Evolutionary conservation across 2,113 vertebrate genomes (phyloP), one percentile per base, ranked within the genome.

Genomic region (Ammodytes dubius): DNA sequence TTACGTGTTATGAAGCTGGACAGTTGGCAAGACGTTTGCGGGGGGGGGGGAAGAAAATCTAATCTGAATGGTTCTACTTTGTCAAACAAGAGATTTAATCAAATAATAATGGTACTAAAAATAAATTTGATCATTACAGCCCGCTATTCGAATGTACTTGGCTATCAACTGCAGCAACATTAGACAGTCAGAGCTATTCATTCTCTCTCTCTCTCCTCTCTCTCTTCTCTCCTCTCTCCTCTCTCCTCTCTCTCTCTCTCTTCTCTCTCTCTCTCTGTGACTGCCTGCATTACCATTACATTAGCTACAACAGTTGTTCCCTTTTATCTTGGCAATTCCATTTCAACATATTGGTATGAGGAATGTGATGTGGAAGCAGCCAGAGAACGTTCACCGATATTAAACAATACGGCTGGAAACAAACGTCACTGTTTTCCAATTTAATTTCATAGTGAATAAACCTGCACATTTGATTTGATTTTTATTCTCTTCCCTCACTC

Each of bases 361-460:
- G 83, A 91, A 90, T 90, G 81, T 88, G 91, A 93, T 89, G 91
- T 82, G 80, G 82, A 77, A 66, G 88, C 90, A 81, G 78, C 74
- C 87, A 75, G 88, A 82, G 50, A 86, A 87, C 89, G 67, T 92
- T 91, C 88, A 83, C 91, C 84, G 85, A 91, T 91, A 93, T 94
- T 92, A 91, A 95, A 94, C 94, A 94, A 94, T 91, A 90, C 77
- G 83, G 59, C 71, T 81, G 89, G 89, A 93, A 92, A 91, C 85
- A 81, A 27, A 83, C 88, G 79, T 73, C 83, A 83, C 88, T 91
- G 87, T 91, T 94, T 93, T 91, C 88, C 92, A 93, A 90, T 94
- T 94, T 94, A 91, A 95, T 95, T 94, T 95, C 88, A 89, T 90
- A 93, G 88, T 90, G 91, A 94, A 93, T 94, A 94, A 27, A 95